A percentile compares a stretch with the other conserved stretches of the same genome.
These are phyloP conservation scores for Rhabdophis nuchalis DNA, from an alignment of 2,797 vertebrate species.

Conservation along the genomic window DNA sequence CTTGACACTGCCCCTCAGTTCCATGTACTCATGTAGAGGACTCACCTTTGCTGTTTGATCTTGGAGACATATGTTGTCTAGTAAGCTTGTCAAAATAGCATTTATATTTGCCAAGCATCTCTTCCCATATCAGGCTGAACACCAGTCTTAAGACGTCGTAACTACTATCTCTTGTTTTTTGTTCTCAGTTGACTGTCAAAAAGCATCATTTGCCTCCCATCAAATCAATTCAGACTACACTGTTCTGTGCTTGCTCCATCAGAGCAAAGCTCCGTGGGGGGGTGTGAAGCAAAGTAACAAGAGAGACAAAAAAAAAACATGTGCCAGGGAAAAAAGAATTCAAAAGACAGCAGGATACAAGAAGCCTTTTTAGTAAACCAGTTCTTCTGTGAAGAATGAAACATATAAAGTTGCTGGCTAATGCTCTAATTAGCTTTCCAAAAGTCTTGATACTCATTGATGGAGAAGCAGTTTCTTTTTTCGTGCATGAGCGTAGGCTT, in stretches of 20 bases:
- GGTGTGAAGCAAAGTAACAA: conserved; percentile 32
- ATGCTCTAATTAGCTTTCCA: conserved; percentile 46
- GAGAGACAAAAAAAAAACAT: conserved; percentile 24
- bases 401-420: conserved; percentile 14
- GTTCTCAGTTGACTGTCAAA: conserved; percentile 23
- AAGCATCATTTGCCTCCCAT: conserved; percentile 18
- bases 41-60: background rate
- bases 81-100: background rate
- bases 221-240: conserved; percentile 36
- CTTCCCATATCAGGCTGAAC: background rate
- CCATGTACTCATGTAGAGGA: background rate
- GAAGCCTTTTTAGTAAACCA: conserved; percentile 25
- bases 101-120: background rate
- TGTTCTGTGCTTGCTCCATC: conserved; percentile 10
- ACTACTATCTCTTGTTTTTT: background rate
- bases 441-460: conserved; percentile 3
- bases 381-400: conserved; percentile 26
- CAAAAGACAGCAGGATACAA: conserved; percentile 28
- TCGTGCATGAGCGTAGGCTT: background rate
- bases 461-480: conserved; percentile 6
- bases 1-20: background rate
- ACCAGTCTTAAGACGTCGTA: accelerated
- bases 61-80: background rate
- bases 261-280: conserved; percentile 17
- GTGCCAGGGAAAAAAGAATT: background rate